phyloP scores from a whole-genome alignment of 2,888 invertebrate species.

The Rosalia funebris region DNA sequence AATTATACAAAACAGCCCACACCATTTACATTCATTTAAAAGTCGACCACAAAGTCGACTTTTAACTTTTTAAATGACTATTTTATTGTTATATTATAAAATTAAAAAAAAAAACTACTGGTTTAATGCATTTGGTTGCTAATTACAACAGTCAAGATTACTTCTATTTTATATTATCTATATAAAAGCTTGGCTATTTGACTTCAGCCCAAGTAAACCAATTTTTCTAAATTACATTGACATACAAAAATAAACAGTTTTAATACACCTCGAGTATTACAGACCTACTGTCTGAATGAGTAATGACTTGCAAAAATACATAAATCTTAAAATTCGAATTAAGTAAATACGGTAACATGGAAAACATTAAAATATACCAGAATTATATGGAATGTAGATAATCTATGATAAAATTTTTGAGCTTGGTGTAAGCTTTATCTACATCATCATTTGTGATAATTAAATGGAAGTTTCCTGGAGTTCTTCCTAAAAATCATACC shows the following conservation, averaged over 20 bases:
- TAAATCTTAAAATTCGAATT: background rate
- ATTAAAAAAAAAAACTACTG: too few species aligned
- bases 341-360: background rate
- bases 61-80: too few species aligned
- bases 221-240: background rate
- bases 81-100: too few species aligned
- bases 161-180: too few species aligned
- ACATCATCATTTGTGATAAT: conserved; percentile 85
- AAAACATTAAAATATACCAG: background rate
- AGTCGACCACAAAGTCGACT: too few species aligned
- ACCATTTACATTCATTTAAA: too few species aligned
- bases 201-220: background rate
- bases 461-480: conserved; percentile 83
- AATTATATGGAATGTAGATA: conserved; percentile 9
- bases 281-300: background rate
- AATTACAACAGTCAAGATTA: too few species aligned
- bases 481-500: conserved; percentile 56
- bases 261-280: background rate
- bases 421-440: conserved; percentile 65
- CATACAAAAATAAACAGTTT: background rate
- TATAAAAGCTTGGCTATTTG: too few species aligned
- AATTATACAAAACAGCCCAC: background rate
- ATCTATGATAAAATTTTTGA: conserved; percentile 40
- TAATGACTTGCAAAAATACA: conserved; percentile 1
- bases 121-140: too few species aligned